Evolutionary conservation across 92 coral and sea anemone species (phyloP).

Genomic region (Diadumene lineata): DNA sequence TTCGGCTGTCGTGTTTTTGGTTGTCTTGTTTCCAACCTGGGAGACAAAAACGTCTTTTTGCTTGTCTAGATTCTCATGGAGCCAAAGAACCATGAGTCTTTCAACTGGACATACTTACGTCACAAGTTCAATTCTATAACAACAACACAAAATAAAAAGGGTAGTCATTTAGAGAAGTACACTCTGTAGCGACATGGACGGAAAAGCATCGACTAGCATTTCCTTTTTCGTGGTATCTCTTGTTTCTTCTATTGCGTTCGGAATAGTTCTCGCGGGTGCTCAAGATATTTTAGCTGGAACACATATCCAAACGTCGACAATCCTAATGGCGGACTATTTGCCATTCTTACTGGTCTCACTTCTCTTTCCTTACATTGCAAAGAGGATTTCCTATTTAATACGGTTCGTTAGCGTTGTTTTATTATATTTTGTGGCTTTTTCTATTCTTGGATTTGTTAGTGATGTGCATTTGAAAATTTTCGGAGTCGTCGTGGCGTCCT

Average conservation of each 20-base stretch:
- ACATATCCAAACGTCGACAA: conserved; percentile 62
- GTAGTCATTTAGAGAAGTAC: too few species aligned
- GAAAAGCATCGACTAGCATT: too few species aligned
- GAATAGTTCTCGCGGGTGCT: conserved; percentile 26
- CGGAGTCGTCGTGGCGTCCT: not conserved
- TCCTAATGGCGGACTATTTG: conserved; percentile 59
- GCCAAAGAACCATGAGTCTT: too few species aligned
- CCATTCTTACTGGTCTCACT: conserved; percentile 55
- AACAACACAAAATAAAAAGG: too few species aligned
- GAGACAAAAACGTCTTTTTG: too few species aligned
- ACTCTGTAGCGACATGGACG: too few species aligned
- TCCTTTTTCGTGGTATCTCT: not conserved
- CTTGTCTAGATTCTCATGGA: too few species aligned
- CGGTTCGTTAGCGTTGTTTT: not conserved
- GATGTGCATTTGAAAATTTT: conserved; percentile 2
- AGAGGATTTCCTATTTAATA: conserved; percentile 18
- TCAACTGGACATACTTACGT: too few species aligned
- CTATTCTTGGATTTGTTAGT: not conserved
- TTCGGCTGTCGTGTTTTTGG: too few species aligned
- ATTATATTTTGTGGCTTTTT: not conserved
- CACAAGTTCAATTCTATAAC: too few species aligned
- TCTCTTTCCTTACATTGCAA: conserved; percentile 63
- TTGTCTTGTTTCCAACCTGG: too few species aligned
- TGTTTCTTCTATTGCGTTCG: not conserved
- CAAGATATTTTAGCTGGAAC: conserved; percentile 77